Conservation (phyloP, 2,113 vertebrate species). For the Hassar affinis region DNA sequence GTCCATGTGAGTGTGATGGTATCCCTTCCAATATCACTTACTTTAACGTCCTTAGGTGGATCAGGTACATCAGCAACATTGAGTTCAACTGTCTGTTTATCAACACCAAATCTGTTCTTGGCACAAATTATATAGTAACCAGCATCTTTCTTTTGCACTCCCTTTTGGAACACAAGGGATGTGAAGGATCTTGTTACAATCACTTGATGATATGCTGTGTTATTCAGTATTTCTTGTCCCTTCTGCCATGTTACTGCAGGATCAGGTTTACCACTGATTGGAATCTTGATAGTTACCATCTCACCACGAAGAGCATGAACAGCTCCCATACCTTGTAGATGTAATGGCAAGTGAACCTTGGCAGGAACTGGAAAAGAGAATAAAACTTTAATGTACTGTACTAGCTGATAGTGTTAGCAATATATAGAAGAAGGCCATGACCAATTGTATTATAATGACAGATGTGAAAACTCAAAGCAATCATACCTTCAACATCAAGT, state of each 20-base stretch:
- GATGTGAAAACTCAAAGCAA: background rate
- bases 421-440: background rate
- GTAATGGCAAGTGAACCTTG: conserved; percentile 91
- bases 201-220: conserved; percentile 91
- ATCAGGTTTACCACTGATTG: conserved; percentile 93
- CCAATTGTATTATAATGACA: background rate
- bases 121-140: conserved; percentile 96
- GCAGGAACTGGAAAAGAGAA: conserved; percentile 86
- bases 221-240: conserved; percentile 95
- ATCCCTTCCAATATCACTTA: conserved; percentile 87
- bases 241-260: conserved; percentile 96
- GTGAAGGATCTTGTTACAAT: conserved; percentile 97
- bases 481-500: conserved; percentile 94
- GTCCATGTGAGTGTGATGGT: conserved; percentile 92
- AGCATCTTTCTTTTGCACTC: conserved; percentile 89
- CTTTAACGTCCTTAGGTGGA: conserved; percentile 85
- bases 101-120: conserved; percentile 95
- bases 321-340: conserved; percentile 97
- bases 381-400: background rate
- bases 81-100: conserved; percentile 97
- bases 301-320: conserved; percentile 92
- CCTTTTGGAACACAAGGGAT: conserved; percentile 93
- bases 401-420: background rate
- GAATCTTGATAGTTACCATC: conserved; percentile 93
- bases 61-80: conserved; percentile 95